These are phyloP conservation scores for Eonycteris spelaea DNA, from an alignment of 2,113 vertebrate species.

Conservation along the genomic window DNA sequence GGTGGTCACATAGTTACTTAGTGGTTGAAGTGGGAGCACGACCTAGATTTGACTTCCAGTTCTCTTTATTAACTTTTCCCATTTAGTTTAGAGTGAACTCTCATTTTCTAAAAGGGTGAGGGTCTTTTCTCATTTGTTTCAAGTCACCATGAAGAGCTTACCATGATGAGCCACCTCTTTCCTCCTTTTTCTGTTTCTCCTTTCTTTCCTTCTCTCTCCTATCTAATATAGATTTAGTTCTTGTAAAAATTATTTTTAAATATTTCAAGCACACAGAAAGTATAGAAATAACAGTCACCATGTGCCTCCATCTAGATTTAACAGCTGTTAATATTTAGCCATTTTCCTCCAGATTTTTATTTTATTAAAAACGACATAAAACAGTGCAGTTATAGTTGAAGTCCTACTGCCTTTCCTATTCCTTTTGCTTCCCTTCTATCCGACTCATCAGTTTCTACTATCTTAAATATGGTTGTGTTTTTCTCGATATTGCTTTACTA, in stretches of 20 bases:
- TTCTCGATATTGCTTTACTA: neutral
- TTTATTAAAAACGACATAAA: neutral
- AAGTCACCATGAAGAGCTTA: neutral
- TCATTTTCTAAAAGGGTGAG: neutral
- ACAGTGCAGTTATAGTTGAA: neutral
- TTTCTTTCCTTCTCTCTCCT: neutral
- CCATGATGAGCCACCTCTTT: neutral
- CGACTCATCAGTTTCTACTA: neutral
- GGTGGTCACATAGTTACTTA: neutral
- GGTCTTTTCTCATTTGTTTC: neutral
- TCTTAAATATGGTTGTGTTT: neutral
- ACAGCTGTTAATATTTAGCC: neutral
- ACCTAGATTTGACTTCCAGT: too few relatives aligned
- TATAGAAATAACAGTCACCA: neutral
- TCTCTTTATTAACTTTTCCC: neutral
- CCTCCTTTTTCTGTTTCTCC: neutral
- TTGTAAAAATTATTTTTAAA: constrained; percentile 7
- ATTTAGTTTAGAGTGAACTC: neutral
- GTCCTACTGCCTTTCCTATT: neutral
- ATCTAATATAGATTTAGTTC: neutral
- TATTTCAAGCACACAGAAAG: neutral
- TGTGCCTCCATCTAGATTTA: neutral
- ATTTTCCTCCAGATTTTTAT: neutral
- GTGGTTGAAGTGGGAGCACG: fast-evolving
- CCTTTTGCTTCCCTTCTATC: neutral